A percentile compares a stretch with the other conserved stretches of the same genome.
Conservation (phyloP, 2,888 invertebrate species). For the Diplolepis rosae region DNA sequence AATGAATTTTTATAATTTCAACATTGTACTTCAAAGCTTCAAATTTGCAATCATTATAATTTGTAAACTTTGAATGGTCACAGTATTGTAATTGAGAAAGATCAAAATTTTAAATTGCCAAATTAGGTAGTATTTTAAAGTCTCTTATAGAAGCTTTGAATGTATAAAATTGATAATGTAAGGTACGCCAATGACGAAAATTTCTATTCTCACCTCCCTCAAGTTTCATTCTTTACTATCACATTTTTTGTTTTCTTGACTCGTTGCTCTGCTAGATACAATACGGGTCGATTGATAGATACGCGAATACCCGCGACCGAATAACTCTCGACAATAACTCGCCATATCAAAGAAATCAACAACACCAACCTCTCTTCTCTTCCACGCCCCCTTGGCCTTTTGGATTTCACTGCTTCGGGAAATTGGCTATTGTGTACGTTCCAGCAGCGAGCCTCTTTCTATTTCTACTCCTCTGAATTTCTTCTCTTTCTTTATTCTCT, state of each 20-base stretch:
- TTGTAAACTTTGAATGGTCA: too few relatives aligned
- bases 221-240: background rate
- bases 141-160: background rate
- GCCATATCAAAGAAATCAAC: conserved; percentile 55
- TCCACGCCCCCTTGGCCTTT: conserved; percentile 13
- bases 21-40: too few relatives aligned
- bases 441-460: conserved; percentile 46
- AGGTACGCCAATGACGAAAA: too few relatives aligned
- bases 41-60: too few relatives aligned
- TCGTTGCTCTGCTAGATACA: conserved; percentile 25
- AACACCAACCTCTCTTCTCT: background rate
- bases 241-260: background rate
- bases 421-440: conserved; percentile 62
- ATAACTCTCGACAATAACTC: conserved; percentile 56
- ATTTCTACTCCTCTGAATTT: conserved; percentile 13
- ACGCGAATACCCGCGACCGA: conserved; percentile 33
- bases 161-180: background rate
- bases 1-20: too few relatives aligned
- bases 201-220: background rate
- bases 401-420: conserved; percentile 37
- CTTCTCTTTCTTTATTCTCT: background rate
- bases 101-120: too few relatives aligned
- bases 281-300: conserved; percentile 41
- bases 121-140: too few relatives aligned
- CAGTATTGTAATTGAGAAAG: too few relatives aligned